Evolutionary conservation across 1,140 invertebrate species (phyloP).

Genomic region (Hyles vespertilio): DNA sequence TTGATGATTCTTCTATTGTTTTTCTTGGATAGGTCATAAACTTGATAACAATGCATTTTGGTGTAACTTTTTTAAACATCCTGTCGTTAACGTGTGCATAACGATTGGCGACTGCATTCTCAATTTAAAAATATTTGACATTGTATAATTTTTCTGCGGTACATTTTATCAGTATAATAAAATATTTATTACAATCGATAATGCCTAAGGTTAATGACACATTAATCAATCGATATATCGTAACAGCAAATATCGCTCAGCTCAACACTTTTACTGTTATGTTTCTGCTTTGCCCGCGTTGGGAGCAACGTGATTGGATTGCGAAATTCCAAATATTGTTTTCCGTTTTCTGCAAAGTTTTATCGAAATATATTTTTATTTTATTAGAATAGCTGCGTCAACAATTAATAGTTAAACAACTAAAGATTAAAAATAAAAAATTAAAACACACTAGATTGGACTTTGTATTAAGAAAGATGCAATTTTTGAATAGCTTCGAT

Average conservation of each 20-base stretch:
- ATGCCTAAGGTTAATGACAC: conserved; percentile 43
- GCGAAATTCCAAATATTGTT: conserved; percentile 48
- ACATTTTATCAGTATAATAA: no score
- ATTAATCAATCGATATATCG: conserved; percentile 11
- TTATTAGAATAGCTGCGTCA: no score
- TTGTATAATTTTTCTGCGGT: no score
- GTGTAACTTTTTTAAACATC: conserved; percentile 47
- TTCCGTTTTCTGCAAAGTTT: conserved; percentile 3
- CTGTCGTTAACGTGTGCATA: conserved; percentile 33
- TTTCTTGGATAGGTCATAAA: conserved; percentile 32
- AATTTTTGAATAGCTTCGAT: no score
- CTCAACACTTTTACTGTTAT: neutral
- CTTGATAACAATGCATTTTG: conserved; percentile 36
- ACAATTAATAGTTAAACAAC: no score
- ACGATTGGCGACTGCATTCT: neutral
- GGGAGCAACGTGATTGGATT: conserved; percentile 46
- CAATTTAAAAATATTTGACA: neutral
- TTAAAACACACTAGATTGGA: no score
- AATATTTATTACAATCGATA: neutral
- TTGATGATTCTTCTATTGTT: conserved; percentile 62
- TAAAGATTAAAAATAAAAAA: no score
- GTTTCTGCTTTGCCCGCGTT: conserved; percentile 26
- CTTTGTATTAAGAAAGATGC: no score
- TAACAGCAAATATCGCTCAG: neutral
- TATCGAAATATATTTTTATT: no score